A percentile compares a stretch with the other conserved stretches of the same genome.
Conservation (phyloP, 30 jellyfish, hydroid and myxozoan genomes). For the Aurelia sp. region DNA sequence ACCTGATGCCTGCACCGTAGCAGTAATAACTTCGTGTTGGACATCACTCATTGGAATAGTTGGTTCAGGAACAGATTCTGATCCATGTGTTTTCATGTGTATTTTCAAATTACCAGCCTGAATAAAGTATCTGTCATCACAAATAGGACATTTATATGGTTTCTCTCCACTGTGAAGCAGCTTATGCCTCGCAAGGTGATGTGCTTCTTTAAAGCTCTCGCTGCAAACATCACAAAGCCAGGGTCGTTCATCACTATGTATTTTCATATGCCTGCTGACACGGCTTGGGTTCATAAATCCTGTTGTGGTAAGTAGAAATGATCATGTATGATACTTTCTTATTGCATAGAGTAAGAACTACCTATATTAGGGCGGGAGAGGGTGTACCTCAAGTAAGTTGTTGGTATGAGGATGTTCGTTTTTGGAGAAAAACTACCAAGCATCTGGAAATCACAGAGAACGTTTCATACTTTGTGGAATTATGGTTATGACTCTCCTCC, state of each 20-base stretch:
- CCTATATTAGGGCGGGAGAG: too few relatives aligned
- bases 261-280: slow-evolving; percentile 59
- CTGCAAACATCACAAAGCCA: slow-evolving; percentile 45
- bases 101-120: slow-evolving; percentile 62
- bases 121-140: slow-evolving; percentile 50
- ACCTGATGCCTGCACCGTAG: slow-evolving; percentile 41
- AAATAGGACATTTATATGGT: slow-evolving; percentile 62
- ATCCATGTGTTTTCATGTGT: slow-evolving; percentile 61
- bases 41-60: slow-evolving; percentile 30
- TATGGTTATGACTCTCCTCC: not conserved
- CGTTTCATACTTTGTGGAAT: too few relatives aligned
- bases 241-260: slow-evolving; percentile 62
- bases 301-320: not conserved
- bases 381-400: too few relatives aligned
- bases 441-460: too few relatives aligned
- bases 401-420: too few relatives aligned
- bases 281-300: slow-evolving; percentile 72
- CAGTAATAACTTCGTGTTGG: slow-evolving; percentile 47
- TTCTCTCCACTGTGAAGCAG: slow-evolving; percentile 59
- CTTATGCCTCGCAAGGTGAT: slow-evolving; percentile 60
- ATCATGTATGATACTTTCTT: too few relatives aligned
- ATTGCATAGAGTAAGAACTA: too few relatives aligned
- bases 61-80: slow-evolving; percentile 10
- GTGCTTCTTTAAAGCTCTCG: slow-evolving; percentile 57
- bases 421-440: too few relatives aligned